A percentile compares a stretch with the other conserved stretches of the same genome.
Evolutionary conservation across 2,888 invertebrate species (phyloP).

Genomic region (Drosophila gaucha): DNA sequence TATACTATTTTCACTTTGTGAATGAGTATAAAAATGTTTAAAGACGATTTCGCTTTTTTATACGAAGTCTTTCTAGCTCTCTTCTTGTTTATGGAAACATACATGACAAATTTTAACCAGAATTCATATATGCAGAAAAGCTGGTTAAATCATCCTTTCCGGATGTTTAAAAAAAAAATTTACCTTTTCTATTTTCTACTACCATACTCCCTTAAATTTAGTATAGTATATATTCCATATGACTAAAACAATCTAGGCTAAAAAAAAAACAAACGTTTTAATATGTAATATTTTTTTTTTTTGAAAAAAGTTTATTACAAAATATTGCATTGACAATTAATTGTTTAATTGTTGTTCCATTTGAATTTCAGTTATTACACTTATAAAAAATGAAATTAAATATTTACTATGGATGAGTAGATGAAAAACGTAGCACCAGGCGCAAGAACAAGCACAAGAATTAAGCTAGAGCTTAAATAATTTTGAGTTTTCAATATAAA

Average conservation of each 20-base stretch:
- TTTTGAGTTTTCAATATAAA: slow-evolving; percentile 6
- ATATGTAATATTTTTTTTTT: slow-evolving; percentile 26
- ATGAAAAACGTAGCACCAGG: slow-evolving; percentile 36
- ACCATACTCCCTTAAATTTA: too few species aligned
- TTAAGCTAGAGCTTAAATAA: neutral
- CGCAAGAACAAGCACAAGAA: slow-evolving; percentile 24
- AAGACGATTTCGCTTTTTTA: too few species aligned
- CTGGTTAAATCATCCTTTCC: too few species aligned
- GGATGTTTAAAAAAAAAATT: too few species aligned
- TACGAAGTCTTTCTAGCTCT: too few species aligned
- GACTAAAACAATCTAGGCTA: neutral
- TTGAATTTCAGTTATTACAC: slow-evolving; percentile 55
- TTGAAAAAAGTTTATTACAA: slow-evolving; percentile 70
- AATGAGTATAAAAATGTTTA: too few species aligned
- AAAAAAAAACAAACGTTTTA: slow-evolving; percentile 2
- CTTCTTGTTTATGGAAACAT: too few species aligned
- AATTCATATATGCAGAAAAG: too few species aligned
- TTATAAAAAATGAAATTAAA: slow-evolving; percentile 50
- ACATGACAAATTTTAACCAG: too few species aligned
- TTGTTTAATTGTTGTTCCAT: slow-evolving; percentile 60
- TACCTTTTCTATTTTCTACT: too few species aligned
- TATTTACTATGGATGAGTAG: slow-evolving; percentile 64
- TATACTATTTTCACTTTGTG: too few species aligned
- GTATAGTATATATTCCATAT: neutral
- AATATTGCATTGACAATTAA: slow-evolving; percentile 79